These are phyloP conservation scores for Diogma glabrata DNA, from an alignment of 2,888 invertebrate genomes.

Conservation along the genomic window DNA sequence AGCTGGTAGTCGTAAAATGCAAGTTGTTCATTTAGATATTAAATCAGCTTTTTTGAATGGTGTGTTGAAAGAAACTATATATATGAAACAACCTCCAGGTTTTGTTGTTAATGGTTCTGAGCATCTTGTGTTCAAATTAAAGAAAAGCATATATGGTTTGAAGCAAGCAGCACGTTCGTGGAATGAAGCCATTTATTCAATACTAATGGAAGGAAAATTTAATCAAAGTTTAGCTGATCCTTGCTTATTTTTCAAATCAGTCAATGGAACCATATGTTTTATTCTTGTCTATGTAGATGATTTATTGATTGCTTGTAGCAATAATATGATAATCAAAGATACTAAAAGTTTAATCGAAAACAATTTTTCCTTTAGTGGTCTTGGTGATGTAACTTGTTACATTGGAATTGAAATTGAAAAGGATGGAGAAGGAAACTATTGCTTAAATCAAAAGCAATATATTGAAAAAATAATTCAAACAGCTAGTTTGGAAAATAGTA, in stretches of 20 bases:
- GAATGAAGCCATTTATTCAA: neutral
- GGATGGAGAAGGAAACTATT: neutral
- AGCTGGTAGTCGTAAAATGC: too few relatives aligned
- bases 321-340: neutral
- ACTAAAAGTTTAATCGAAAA: neutral
- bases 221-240: neutral
- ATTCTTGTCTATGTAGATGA: neutral
- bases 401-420: neutral
- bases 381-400: neutral
- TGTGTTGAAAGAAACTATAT: neutral
- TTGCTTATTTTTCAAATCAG: neutral
- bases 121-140: neutral
- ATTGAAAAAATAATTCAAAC: neutral
- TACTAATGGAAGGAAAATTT: neutral
- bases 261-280: neutral
- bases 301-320: neutral
- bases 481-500: neutral
- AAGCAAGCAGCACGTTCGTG: neutral
- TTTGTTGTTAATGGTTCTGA: neutral
- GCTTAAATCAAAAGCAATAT: neutral
- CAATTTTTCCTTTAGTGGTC: neutral
- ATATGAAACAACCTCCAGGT: neutral
- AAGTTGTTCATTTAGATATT: conserved; percentile 12
- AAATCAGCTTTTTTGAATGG: neutral
- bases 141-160: neutral